Conservation (phyloP, 2,888 invertebrate genomes). For the Campoplex capitator region DNA sequence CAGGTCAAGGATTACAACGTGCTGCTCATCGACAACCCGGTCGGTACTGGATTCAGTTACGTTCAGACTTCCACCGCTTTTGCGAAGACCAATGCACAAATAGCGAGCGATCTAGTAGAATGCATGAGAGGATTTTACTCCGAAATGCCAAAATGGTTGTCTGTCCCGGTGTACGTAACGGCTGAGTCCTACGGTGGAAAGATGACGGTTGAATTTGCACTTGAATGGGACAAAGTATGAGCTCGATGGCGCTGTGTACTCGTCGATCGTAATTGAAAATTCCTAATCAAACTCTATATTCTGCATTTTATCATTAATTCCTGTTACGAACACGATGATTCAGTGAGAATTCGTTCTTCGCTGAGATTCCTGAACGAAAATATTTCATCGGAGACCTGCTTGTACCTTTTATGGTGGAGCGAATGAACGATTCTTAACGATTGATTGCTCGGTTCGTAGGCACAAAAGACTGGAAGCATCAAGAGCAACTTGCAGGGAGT, state of each 20-base stretch:
- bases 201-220: conserved; percentile 94
- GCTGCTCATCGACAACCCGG: conserved; percentile 95
- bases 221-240: conserved; percentile 86
- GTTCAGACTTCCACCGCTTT: conserved; percentile 86
- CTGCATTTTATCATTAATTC: neutral
- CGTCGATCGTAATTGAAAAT: neutral
- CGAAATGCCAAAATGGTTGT: conserved; percentile 89
- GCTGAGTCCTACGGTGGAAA: conserved; percentile 97
- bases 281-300: no score
- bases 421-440: neutral
- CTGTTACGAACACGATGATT: neutral
- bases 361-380: neutral
- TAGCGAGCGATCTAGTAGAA: conserved; percentile 91
- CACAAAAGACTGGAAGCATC: conserved; percentile 88
- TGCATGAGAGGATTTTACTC: conserved; percentile 90
- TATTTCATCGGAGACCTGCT: neutral
- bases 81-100: conserved; percentile 87
- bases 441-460: conserved; percentile 83
- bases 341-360: neutral
- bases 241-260: neutral
- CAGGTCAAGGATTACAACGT: conserved; percentile 92
- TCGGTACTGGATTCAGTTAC: conserved; percentile 95
- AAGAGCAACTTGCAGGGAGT: conserved; percentile 91
- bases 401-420: neutral
- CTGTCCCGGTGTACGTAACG: conserved; percentile 92